Conservation (phyloP, 2,888 invertebrate species). For the Omphaloscelis lunosa region DNA sequence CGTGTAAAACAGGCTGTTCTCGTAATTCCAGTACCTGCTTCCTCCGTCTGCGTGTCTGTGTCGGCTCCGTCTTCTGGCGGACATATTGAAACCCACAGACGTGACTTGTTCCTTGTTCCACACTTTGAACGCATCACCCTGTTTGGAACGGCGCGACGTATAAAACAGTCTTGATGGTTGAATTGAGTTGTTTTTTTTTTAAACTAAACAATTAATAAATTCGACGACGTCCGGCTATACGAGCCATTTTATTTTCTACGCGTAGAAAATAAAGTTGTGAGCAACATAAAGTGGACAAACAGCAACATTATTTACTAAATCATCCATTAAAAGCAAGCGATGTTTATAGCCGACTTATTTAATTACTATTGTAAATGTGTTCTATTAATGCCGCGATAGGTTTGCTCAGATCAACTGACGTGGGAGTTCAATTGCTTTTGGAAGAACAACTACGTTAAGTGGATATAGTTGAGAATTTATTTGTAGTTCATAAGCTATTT, state of each 20-base stretch:
- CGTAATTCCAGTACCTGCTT: constrained; percentile 3
- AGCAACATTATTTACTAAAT: constrained; percentile 1
- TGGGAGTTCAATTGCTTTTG: not conserved
- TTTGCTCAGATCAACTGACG: constrained; percentile 9
- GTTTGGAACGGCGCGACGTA: not conserved
- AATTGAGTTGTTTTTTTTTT: not conserved
- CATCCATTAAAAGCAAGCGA: constrained; percentile 22
- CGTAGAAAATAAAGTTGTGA: constrained; percentile 20
- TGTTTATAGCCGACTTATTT: constrained; percentile 11
- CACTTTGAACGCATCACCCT: constrained; percentile 49
- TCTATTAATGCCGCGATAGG: constrained; percentile 7
- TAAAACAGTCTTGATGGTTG: constrained; percentile 44
- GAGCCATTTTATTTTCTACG: not conserved
- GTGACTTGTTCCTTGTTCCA: constrained; percentile 66
- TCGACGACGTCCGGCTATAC: not conserved
- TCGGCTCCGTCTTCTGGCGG: constrained; percentile 42
- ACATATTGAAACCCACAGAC: constrained; percentile 71
- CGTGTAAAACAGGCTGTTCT: constrained; percentile 27
- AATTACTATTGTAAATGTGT: constrained; percentile 27
- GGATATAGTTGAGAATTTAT: not conserved
- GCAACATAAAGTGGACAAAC: not conserved
- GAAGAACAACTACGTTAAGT: not conserved
- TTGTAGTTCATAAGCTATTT: not conserved
- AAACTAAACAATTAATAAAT: not conserved
- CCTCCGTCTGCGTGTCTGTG: constrained; percentile 2